A percentile compares a stretch with the other conserved stretches of the same genome.
These are phyloP conservation scores for Tribolium freemani DNA, from an alignment of 2,888 invertebrate species.

Conservation along the genomic window DNA sequence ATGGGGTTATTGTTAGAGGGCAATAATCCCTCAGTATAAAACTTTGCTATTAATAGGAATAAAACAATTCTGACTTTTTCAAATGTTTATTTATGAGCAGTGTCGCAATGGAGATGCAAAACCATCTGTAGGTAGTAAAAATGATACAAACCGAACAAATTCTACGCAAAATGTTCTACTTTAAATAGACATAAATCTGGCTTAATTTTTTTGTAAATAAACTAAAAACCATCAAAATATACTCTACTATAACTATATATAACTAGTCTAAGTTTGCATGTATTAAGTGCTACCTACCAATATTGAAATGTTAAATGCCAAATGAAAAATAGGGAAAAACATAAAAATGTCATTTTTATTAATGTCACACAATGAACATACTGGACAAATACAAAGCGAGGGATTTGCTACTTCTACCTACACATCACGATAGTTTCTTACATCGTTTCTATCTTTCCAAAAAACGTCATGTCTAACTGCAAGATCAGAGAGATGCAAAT, in stretches of 20 bases:
- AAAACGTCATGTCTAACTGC: background rate
- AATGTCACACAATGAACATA: background rate
- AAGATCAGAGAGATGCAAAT: background rate
- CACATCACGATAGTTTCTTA: background rate
- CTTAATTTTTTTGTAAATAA: background rate
- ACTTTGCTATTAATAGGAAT: background rate
- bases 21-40: background rate
- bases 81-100: background rate
- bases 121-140: background rate
- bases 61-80: background rate
- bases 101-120: background rate
- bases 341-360: background rate
- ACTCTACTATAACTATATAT: too few relatives aligned
- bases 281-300: too few relatives aligned
- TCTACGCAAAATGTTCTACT: background rate
- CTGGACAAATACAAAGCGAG: background rate
- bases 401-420: background rate
- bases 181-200: background rate
- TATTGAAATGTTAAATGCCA: too few relatives aligned
- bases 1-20: conserved; percentile 2
- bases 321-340: background rate
- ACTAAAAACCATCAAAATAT: background rate
- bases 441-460: background rate
- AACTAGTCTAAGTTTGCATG: too few relatives aligned
- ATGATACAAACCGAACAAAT: background rate